Evolutionary conservation across 2,797 vertebrate species (phyloP).

Genomic region (Buphagus erythrorhynchus): DNA sequence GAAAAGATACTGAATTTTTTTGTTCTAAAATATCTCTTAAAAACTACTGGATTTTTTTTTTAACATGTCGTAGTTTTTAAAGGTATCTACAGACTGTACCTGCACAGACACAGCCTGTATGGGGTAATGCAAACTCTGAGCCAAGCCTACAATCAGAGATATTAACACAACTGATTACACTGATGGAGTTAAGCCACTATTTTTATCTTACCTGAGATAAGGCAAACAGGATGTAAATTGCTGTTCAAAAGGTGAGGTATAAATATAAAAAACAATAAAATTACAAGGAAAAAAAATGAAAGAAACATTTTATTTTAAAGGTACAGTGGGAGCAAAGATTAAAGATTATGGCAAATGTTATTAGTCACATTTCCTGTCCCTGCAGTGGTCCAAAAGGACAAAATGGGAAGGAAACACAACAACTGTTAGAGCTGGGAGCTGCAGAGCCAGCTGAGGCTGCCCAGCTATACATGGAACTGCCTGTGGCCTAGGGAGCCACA

Average conservation of each 20-base stretch:
- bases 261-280: neutral
- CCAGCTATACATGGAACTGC: neutral
- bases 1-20: neutral
- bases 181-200: slow-evolving; percentile 46
- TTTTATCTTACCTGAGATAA: slow-evolving; percentile 54
- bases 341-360: neutral
- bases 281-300: neutral
- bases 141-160: slow-evolving; percentile 37
- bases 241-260: neutral
- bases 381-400: neutral
- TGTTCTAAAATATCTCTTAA: neutral
- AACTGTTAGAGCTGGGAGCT: neutral
- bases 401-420: neutral
- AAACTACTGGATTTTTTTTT: neutral
- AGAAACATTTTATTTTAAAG: neutral
- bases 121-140: slow-evolving; percentile 36
- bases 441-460: neutral
- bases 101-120: slow-evolving; percentile 12
- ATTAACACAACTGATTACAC: slow-evolving; percentile 37
- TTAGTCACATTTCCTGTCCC: neutral
- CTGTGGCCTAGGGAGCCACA: neutral
- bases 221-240: neutral
- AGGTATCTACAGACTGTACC: neutral
- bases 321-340: neutral
- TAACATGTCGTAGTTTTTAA: neutral